Conservation (phyloP, 2,888 invertebrate species). For the Stenolophus ochropezus region DNA sequence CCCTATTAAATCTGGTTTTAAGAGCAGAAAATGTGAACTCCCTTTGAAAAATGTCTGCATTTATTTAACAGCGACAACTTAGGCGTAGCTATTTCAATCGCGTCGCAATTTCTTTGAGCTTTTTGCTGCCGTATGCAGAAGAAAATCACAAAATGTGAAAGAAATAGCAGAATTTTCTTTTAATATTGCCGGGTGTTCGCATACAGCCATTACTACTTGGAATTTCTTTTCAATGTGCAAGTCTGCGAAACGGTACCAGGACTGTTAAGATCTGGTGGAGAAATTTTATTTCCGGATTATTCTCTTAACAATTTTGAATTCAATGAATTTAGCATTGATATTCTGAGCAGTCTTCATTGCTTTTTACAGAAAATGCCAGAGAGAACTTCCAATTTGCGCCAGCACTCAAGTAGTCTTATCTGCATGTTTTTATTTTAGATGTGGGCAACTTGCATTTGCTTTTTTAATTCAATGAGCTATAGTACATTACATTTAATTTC, state of each 20-base stretch:
- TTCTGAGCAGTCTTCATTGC: neutral
- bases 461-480: too few relatives aligned
- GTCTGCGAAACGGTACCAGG: neutral
- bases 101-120: neutral
- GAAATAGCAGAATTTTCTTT: conserved; percentile 19
- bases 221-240: conserved; percentile 23
- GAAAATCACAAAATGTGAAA: conserved; percentile 1
- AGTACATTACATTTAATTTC: too few relatives aligned
- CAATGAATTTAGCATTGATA: conserved; percentile 1
- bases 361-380: neutral
- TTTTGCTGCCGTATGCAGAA: conserved; percentile 20
- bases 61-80: neutral
- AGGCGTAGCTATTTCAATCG: neutral
- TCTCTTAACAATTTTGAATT: conserved; percentile 13
- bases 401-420: neutral
- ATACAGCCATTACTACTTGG: neutral
- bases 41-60: neutral
- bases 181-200: conserved; percentile 18
- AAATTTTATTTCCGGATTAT: conserved; percentile 16
- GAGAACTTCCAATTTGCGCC: neutral
- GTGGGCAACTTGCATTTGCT: neutral
- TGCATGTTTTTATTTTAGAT: neutral
- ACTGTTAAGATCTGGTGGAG: neutral
- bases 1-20: neutral
- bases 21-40: neutral